Evolutionary conservation across 2,797 vertebrate species (phyloP).

Genomic region (Bradypus variegatus): DNA sequence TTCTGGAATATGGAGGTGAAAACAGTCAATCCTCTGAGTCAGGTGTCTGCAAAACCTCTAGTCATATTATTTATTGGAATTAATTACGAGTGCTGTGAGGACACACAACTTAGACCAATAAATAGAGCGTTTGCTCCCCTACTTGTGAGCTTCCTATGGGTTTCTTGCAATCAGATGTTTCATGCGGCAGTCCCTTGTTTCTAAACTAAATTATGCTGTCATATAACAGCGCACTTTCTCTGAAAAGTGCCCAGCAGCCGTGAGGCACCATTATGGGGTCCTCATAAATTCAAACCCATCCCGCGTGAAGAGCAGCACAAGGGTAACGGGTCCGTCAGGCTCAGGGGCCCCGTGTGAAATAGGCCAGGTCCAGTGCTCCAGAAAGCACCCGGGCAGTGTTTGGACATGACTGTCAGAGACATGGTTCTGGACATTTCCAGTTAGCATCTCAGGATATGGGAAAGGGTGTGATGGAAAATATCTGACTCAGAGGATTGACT

Average conservation of each 20-base stretch:
- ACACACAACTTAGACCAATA: not conserved
- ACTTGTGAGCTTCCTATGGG: not conserved
- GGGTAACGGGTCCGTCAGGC: no score
- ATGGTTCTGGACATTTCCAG: not conserved
- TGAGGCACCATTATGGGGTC: not conserved
- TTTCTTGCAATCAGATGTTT: not conserved
- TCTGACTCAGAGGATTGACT: not conserved
- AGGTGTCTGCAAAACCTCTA: not conserved
- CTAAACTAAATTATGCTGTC: not conserved
- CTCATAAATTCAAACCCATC: not conserved
- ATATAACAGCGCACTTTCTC: not conserved
- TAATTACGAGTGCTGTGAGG: not conserved
- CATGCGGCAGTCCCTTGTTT: not conserved
- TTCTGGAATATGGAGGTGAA: not conserved
- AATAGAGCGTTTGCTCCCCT: not conserved
- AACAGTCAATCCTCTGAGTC: not conserved
- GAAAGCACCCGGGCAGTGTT: not conserved
- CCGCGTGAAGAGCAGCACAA: accelerated
- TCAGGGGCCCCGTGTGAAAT: accelerated
- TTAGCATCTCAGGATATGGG: not conserved
- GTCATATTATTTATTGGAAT: no score
- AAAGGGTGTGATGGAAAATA: not conserved
- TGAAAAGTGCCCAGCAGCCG: not conserved
- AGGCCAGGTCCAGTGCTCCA: accelerated
- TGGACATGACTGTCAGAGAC: accelerated